Evolutionary conservation across 2,797 vertebrate species (phyloP).

Genomic region (Monodelphis domestica): DNA sequence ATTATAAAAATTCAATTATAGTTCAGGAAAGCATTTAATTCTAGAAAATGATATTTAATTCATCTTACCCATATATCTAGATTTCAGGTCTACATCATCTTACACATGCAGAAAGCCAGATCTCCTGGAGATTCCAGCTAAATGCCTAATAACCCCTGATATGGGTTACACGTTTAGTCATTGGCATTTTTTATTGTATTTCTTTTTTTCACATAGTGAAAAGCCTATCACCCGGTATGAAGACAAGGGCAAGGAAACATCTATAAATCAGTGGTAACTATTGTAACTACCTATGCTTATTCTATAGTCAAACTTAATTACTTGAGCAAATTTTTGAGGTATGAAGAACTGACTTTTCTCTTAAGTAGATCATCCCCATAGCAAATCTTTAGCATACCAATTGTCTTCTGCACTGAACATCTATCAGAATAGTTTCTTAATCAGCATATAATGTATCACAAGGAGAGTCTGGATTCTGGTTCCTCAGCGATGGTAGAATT

Average conservation of each 20-base stretch:
- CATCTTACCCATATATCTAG: neutral
- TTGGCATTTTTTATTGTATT: neutral
- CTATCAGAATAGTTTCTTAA: conserved; percentile 17
- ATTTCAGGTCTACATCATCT: neutral
- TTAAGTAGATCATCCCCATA: conserved; percentile 6
- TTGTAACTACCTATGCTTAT: conserved; percentile 33
- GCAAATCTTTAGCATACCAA: conserved; percentile 1
- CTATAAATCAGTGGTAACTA: conserved; percentile 58
- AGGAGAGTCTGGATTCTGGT: neutral
- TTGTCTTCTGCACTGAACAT: conserved; percentile 1
- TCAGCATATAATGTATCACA: neutral
- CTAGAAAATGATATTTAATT: neutral
- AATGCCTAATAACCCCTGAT: neutral
- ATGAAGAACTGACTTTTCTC: conserved; percentile 20
- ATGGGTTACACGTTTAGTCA: conserved; percentile 11
- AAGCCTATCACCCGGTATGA: neutral
- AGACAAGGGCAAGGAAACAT: neutral
- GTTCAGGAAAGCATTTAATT: neutral
- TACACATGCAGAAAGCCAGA: neutral
- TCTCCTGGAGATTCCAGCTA: neutral
- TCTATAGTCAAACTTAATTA: conserved; percentile 27
- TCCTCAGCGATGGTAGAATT: conserved; percentile 8
- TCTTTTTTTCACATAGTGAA: neutral
- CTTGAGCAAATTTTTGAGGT: conserved; percentile 17
- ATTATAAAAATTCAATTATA: neutral